phyloP scores from a whole-genome alignment of 2,888 invertebrate species.

The Hirtodrosophila duncani region DNA sequence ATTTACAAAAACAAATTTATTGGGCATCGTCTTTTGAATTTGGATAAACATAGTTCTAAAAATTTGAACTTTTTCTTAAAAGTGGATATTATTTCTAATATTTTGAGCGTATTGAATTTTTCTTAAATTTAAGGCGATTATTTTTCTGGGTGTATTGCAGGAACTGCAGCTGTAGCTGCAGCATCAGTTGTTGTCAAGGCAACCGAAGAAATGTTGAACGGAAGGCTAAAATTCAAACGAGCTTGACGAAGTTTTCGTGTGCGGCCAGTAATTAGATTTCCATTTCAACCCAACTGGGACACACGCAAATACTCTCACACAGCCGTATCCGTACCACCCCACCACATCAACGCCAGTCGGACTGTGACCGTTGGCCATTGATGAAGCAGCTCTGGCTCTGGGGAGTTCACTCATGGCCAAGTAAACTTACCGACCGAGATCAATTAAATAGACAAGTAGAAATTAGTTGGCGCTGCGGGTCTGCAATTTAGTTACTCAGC shows the following conservation, averaged over 20 bases:
- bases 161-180: slow-evolving; percentile 18
- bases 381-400: background rate
- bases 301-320: slow-evolving; percentile 19
- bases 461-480: slow-evolving; percentile 3
- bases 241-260: slow-evolving; percentile 34
- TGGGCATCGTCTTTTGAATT: no score
- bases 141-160: no score
- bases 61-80: no score
- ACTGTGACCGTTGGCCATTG: background rate
- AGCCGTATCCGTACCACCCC: no score
- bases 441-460: slow-evolving; percentile 36
- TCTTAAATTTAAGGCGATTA: no score
- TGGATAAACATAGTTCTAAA: no score
- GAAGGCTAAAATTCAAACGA: slow-evolving; percentile 6
- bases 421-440: slow-evolving; percentile 1
- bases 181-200: slow-evolving; percentile 56
- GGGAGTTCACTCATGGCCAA: no score
- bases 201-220: slow-evolving; percentile 54
- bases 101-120: no score
- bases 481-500: slow-evolving; percentile 5
- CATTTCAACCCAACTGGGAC: slow-evolving; percentile 9
- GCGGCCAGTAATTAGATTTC: slow-evolving; percentile 61
- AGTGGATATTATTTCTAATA: no score
- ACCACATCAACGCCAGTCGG: no score
- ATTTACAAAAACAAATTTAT: no score